Base-by-base conservation (phyloP, 2,888 invertebrate genomes). In the Callosobruchus maculatus region DNA sequence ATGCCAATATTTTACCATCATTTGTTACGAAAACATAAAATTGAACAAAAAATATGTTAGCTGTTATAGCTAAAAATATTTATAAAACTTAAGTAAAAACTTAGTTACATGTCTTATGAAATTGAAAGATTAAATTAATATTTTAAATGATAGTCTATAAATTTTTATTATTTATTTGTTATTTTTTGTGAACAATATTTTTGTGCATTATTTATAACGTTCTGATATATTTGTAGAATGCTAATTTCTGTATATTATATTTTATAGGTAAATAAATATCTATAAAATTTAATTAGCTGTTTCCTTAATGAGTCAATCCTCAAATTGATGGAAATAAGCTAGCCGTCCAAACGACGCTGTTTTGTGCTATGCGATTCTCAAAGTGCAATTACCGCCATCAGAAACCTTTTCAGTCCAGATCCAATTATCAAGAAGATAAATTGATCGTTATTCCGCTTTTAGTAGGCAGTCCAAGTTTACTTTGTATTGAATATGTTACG, bases 101-200 rank as follows among this genome's bases (percentile, higher is more conserved):
- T 75, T 74, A 74, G 77, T 75, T 74, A 75, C 77, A 74, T 75
- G 77, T 75, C 77, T 77, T 75, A 77, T 75, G 66, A 70, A 74
- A 75, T 75, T 71, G 70, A 74, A 74, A 75, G 75, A 77, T 49
- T 49, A 13, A 49, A 49, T 49, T 49, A 49, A 74, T 75, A 77
- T 77, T 77, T 74, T 77, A 76, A 73, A 74, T 73, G 75, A 75
- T 77, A 77, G 75, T 77, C 74, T 75, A 77, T 77, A 73, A 73
- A 77, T 77, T 68, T 68, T 21, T 68, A 21, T 68, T 68, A 77
- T 77, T 77, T 77, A 77, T 77, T 77, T 77, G 72, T 74, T 75
- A 73, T 74, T 75, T 77, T 77, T 75, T 76, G 68, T 68, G 21
- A 68, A 68, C 22, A 75, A 75, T 72, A 70, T 76, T 76, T 74